Evolutionary conservation across 2,888 invertebrate species (phyloP).

Genomic region (Tetrapedia diversipes): DNA sequence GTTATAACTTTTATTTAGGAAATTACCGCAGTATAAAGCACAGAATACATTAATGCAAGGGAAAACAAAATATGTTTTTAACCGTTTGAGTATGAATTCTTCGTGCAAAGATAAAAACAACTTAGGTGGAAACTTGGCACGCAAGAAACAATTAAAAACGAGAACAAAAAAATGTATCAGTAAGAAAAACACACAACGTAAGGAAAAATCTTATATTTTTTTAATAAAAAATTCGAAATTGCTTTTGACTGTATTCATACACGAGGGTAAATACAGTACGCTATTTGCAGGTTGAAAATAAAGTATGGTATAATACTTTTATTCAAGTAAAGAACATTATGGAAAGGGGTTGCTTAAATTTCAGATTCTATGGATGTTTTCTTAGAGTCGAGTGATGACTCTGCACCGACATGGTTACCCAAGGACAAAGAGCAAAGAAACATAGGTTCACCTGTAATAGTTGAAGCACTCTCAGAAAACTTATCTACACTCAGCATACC

Average conservation of each 20-base stretch:
- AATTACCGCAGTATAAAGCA: conserved; percentile 15
- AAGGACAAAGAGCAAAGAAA: conserved; percentile 8
- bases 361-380: conserved; percentile 41
- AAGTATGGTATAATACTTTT: conserved; percentile 16
- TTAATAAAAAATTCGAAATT: neutral
- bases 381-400: neutral
- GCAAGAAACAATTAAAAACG: neutral
- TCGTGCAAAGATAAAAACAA: too few relatives aligned
- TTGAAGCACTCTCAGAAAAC: conserved; percentile 47
- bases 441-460: conserved; percentile 48
- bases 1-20: conserved; percentile 3
- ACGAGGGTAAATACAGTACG: conserved; percentile 4
- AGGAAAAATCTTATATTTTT: neutral
- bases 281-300: conserved; percentile 28
- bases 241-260: neutral
- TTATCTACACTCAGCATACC: conserved; percentile 39
- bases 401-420: neutral
- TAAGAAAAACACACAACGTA: conserved; percentile 7
- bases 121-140: neutral
- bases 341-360: conserved; percentile 41
- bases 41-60: neutral
- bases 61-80: neutral
- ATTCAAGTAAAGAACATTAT: conserved; percentile 14
- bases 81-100: conserved; percentile 17
- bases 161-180: neutral